Evolutionary conservation across 2,113 vertebrate genomes (phyloP).

Genomic region (Mirza zaza): DNA sequence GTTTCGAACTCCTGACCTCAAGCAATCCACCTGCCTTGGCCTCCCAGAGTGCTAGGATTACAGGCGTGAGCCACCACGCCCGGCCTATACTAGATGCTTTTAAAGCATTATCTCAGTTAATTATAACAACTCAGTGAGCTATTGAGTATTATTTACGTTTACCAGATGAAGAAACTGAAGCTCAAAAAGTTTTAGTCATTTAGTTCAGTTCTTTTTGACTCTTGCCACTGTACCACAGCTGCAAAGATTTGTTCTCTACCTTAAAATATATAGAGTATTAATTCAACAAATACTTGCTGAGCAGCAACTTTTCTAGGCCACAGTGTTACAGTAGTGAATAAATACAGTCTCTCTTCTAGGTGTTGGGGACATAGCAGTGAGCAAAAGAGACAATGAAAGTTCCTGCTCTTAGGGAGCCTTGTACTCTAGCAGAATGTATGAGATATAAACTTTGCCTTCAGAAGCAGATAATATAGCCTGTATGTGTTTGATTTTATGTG

Average conservation of each 20-base stretch:
- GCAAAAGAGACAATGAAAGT: background rate
- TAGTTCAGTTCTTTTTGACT: conserved; percentile 19
- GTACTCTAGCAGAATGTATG: background rate
- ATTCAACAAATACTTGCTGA: background rate
- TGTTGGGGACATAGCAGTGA: background rate
- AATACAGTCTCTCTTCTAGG: background rate
- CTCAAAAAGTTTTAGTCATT: background rate
- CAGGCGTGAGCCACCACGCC: too few relatives aligned
- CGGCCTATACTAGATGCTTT: background rate
- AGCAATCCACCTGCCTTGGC: too few relatives aligned
- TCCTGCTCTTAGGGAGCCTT: background rate
- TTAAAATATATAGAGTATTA: background rate
- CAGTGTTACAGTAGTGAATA: background rate
- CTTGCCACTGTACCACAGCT: background rate
- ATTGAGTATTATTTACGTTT: conserved; percentile 43
- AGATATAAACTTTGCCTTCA: background rate
- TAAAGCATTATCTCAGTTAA: background rate
- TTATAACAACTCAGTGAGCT: background rate
- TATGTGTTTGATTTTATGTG: background rate
- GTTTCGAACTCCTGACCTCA: too few relatives aligned
- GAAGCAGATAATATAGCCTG: background rate
- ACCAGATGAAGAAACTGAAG: background rate
- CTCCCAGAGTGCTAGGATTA: too few relatives aligned
- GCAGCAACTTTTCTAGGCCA: background rate
- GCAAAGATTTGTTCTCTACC: background rate